Percentiles rank a stretch among this genome's conserved stretches.
Evolutionary conservation across 2,113 vertebrate genomes (phyloP).

Genomic region (Strix aluco): DNA sequence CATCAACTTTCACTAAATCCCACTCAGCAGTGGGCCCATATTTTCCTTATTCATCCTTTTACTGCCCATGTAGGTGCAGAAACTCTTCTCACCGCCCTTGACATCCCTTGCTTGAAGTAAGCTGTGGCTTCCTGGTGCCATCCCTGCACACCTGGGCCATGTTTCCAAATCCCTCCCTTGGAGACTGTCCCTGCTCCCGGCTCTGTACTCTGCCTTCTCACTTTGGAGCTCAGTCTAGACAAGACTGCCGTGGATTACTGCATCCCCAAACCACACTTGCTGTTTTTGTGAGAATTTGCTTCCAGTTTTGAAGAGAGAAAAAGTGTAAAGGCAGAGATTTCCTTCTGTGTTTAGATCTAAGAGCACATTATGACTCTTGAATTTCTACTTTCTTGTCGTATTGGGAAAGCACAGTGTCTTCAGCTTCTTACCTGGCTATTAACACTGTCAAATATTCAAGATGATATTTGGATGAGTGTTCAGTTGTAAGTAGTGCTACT

Average conservation of each 20-base stretch:
- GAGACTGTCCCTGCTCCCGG: background rate
- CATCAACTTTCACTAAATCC: background rate
- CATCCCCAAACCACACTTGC: background rate
- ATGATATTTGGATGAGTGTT: background rate
- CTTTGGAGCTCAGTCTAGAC: background rate
- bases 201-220: background rate
- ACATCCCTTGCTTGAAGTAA: background rate
- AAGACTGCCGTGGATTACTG: background rate
- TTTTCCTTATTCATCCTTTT: background rate
- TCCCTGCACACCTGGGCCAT: fast-evolving
- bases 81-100: background rate
- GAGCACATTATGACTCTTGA: background rate
- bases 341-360: background rate
- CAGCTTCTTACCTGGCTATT: background rate
- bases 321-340: background rate
- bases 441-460: background rate
- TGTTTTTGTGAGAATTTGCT: background rate
- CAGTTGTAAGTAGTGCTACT: background rate
- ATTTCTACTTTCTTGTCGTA: background rate
- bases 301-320: background rate
- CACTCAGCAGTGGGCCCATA: background rate
- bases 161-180: background rate
- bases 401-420: background rate
- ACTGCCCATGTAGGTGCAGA: background rate
- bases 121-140: background rate